A percentile compares a stretch with the other conserved stretches of the same genome.
phyloP scores from a whole-genome alignment of 2,113 vertebrate species.

The Gallinago media region DNA sequence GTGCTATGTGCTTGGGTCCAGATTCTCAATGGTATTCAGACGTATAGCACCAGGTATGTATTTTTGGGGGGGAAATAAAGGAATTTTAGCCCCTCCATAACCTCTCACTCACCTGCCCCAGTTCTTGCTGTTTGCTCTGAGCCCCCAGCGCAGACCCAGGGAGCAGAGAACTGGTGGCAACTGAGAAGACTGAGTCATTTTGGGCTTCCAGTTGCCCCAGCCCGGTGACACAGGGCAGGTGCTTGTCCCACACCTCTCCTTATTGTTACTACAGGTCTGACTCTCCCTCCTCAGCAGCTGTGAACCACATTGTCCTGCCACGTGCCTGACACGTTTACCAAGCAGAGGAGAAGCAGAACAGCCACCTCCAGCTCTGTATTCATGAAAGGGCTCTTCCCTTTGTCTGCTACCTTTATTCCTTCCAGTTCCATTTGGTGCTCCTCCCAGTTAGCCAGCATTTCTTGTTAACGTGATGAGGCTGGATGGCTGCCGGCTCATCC shows the following conservation, averaged over 20 bases:
- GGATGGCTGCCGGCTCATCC: not conserved
- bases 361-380: not conserved
- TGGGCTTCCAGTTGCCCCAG: accelerated
- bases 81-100: not conserved
- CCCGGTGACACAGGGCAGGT: accelerated
- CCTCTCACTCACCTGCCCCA: not conserved
- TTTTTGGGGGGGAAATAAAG: not conserved
- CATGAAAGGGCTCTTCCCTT: not conserved
- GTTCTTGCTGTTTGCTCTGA: not conserved
- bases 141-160: not conserved
- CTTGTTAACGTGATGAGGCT: accelerated
- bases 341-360: accelerated
- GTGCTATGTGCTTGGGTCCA: not conserved
- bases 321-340: accelerated
- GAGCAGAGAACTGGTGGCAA: not conserved
- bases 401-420: not conserved
- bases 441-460: not conserved
- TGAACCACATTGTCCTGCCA: not conserved
- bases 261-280: not conserved
- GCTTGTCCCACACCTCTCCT: not conserved
- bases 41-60: accelerated
- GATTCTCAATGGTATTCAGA: not conserved
- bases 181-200: accelerated
- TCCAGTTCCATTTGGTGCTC: not conserved
- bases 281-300: not conserved